Conservation (phyloP, 2,888 invertebrate genomes). For the Serrognathus titanus region DNA sequence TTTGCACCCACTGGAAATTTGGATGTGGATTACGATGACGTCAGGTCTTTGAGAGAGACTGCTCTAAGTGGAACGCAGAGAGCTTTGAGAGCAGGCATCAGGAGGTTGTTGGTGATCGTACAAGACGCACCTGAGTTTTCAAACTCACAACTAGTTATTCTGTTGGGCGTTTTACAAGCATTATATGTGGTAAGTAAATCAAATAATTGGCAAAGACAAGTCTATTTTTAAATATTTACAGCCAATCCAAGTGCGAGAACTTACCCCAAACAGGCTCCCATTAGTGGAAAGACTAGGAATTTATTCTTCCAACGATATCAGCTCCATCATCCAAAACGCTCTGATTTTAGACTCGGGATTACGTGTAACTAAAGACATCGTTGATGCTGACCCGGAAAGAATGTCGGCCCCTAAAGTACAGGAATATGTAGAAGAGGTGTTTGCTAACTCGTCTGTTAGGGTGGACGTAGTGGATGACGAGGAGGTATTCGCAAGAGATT, state of each 20-base stretch:
- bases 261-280: slow-evolving; percentile 58
- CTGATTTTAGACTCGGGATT: slow-evolving; percentile 69
- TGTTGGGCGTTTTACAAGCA: too few relatives aligned
- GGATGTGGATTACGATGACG: slow-evolving; percentile 52
- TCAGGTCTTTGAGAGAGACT: slow-evolving; percentile 61
- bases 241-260: slow-evolving; percentile 81
- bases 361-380: slow-evolving; percentile 66
- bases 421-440: slow-evolving; percentile 65
- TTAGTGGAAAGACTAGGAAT: slow-evolving; percentile 61
- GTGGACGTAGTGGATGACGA: slow-evolving; percentile 62
- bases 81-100: slow-evolving; percentile 81
- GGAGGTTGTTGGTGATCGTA: slow-evolving; percentile 68
- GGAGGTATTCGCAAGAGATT: slow-evolving; percentile 62
- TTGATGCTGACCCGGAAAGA: slow-evolving; percentile 85
- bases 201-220: too few relatives aligned
- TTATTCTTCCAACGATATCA: slow-evolving; percentile 56
- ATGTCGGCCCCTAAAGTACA: slow-evolving; percentile 82
- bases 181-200: too few relatives aligned
- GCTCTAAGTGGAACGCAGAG: slow-evolving; percentile 73
- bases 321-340: slow-evolving; percentile 58
- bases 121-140: too few relatives aligned
- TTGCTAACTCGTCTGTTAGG: slow-evolving; percentile 60
- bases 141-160: too few relatives aligned
- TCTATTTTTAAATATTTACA: slow-evolving; percentile 42
- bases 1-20: slow-evolving; percentile 75